Evolutionary conservation across 2,888 invertebrate species (phyloP), one percentile per base, ranked within the genome.

Genomic region (Bugula neritina): DNA sequence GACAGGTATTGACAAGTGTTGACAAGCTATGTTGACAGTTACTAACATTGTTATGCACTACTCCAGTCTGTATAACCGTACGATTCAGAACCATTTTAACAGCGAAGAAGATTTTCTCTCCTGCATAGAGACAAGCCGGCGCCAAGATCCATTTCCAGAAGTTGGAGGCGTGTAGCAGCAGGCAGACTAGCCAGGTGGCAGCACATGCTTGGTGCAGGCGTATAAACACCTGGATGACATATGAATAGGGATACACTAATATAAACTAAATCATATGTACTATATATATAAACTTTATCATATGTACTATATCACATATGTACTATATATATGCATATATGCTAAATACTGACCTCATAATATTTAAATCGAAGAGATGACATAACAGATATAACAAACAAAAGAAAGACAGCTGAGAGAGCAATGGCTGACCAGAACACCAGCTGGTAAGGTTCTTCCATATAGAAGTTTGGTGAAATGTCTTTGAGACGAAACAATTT

Each of bases 101-200:
- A 29, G 58, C 72, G 52, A 21, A 90, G 85, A 73, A 85, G 29
- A 91, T 86, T 73, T 92, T 88, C 84, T 96, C 96, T 0, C 91
- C 84, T 0, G 90, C 76, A 81, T 92, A 95, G 0, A 94, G 85
- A 0, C 90, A 79, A 0, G 92, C 93, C 0, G 95, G 95, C 1
- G 89, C 84, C 43, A 93, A 86, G 82, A 95, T 93, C 94, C 95
- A 96, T 83, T 92, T 93, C 94, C 94, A 95, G 84, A 94, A 96
- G 83, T 92, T 92, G 0, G 94, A 93, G 0, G 91, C 93, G 83
- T 96, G 96, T 73, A 94, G 87, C 63, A 94, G 88, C 21, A 91
- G 86, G 1, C 95, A 84, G 25, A 91, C 72, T 43, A 43, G 17
- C 43, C 43, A 43, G 43, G 43, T 17, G 17, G 17, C 10, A 43